These are phyloP conservation scores for Epinephelus lanceolatus DNA, from an alignment of 2,113 vertebrate species.

Conservation along the genomic window DNA sequence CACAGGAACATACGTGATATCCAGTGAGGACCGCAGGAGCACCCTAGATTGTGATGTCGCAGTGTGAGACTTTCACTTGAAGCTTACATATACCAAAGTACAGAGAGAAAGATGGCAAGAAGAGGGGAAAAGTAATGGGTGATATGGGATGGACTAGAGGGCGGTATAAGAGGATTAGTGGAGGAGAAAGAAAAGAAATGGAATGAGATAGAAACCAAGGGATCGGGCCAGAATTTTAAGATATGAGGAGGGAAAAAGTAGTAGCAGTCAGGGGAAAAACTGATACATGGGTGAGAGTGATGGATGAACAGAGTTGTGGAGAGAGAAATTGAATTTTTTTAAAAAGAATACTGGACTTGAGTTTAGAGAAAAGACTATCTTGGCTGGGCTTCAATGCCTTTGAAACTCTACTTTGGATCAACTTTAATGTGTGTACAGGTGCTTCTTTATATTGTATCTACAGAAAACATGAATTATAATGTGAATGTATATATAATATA, in stretches of 20 bases:
- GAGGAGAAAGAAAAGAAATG: constrained; percentile 35
- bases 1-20: background rate
- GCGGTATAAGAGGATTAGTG: constrained; percentile 54
- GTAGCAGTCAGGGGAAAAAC: background rate
- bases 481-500: background rate
- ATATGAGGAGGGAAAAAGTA: constrained; percentile 5
- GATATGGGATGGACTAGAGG: constrained; percentile 27
- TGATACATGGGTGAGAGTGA: constrained; percentile 4
- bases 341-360: background rate
- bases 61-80: background rate
- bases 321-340: constrained; percentile 7
- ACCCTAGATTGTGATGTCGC: background rate
- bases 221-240: constrained; percentile 19
- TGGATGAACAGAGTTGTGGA: background rate
- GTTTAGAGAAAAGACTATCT: background rate
- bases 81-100: background rate
- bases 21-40: background rate
- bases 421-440: too few relatives aligned
- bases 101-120: constrained; percentile 9
- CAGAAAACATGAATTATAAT: background rate
- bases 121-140: constrained; percentile 27
- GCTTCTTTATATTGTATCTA: background rate
- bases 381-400: constrained; percentile 1
- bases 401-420: background rate
- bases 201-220: constrained; percentile 39